Evolutionary conservation across 2,888 invertebrate species (phyloP), one percentile per base, ranked within the genome.

Genomic region (Toxonevra muliebris): DNA sequence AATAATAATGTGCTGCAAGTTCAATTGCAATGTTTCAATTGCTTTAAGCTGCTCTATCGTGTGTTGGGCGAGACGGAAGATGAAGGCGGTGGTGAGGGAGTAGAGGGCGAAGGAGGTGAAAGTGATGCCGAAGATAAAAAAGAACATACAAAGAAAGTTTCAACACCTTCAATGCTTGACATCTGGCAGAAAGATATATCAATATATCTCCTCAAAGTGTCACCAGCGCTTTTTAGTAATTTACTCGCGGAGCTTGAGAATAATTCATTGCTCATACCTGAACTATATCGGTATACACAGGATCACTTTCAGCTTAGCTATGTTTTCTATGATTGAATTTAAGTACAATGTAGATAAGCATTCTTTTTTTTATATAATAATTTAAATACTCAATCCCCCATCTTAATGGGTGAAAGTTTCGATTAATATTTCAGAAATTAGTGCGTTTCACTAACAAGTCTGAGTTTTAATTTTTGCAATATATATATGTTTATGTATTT

Each of bases 221-320:
- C 85, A 3, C 83, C 80, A 9, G 72, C 70, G 41, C 71, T 83
- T 12, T 84, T 82, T 43, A 64, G 67, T 0, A 72, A 72, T 4
- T 63, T 83, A n/a, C 69, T 74, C 15, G 45, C 69, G 2, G 78
- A 81, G 1, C 67, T 83, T n/a, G 73, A 75, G 5, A 55, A 67
- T 1, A 83, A 84, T 17, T 66, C 77, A 2, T 59, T 66, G 19
- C 67, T 84, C 3, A 66, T 83, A 52, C 83, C 85, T 4, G 74
- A 72, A 66, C 74, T 77, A 69, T 76, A 84, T 63, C 75, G 76
- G 42, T 73, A 76, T 43, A 76, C 72, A 11, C 52, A 75, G 12
- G 80, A 83, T 71, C 72, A 76, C 42, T 80, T 83, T 61, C 69
- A 69, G 64, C 69, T 80, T 3, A 82, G 77, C 50, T 84, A 84